These are phyloP conservation scores for Rhynchopsitta pachyrhyncha DNA, from an alignment of 2,113 vertebrate genomes.

Conservation along the genomic window DNA sequence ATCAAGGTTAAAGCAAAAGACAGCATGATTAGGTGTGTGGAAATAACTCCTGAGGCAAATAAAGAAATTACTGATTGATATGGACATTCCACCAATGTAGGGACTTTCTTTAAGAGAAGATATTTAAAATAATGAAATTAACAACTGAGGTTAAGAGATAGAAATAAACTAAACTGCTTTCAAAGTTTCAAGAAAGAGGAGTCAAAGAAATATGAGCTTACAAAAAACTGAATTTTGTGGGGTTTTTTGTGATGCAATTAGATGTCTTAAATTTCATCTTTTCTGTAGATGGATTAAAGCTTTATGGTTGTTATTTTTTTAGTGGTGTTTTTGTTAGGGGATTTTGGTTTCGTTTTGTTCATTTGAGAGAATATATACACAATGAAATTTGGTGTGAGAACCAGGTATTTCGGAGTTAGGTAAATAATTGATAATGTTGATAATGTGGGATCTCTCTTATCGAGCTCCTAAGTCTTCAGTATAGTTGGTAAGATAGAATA, in stretches of 20 bases:
- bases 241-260: not conserved
- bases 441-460: not conserved
- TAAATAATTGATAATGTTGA: not conserved
- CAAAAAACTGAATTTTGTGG: not conserved
- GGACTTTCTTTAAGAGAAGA: not conserved
- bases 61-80: not conserved
- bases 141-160: not conserved
- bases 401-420: not conserved
- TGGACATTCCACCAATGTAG: not conserved
- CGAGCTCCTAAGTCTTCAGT: not conserved
- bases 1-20: not conserved
- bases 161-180: not conserved
- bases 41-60: not conserved
- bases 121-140: not conserved
- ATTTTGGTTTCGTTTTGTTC: not conserved
- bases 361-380: not conserved
- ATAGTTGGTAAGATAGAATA: not conserved
- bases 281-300: not conserved
- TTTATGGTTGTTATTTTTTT: not conserved
- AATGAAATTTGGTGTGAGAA: not conserved
- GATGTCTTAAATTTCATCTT: rapidly evolving
- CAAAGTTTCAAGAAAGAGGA: not conserved
- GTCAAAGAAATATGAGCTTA: not conserved
- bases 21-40: not conserved
- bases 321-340: rapidly evolving